phyloP scores from a whole-genome alignment of 2,113 vertebrate genomes.

The Etheostoma cragini region DNA sequence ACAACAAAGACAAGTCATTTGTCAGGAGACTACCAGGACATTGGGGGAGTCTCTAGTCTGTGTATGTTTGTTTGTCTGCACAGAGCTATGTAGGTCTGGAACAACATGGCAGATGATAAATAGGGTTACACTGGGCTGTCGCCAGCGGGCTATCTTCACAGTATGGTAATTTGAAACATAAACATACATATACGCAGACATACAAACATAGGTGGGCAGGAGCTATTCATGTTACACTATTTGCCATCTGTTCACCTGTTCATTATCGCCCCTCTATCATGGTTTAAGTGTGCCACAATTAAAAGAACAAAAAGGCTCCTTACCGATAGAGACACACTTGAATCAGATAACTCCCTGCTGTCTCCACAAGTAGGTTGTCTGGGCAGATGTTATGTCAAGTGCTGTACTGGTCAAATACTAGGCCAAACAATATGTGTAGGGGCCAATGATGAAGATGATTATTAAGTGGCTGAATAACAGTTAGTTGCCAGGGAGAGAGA shows the following conservation, averaged over 20 bases:
- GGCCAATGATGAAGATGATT: constrained; percentile 45
- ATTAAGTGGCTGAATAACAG: constrained; percentile 68
- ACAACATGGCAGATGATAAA: constrained; percentile 38
- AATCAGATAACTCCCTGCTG: constrained; percentile 26
- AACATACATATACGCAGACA: constrained; percentile 6
- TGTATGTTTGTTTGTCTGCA: constrained; percentile 33
- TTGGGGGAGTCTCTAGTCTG: constrained; percentile 15
- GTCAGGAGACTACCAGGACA: constrained; percentile 41
- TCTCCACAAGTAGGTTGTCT: not conserved
- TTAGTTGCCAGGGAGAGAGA: constrained; percentile 28
- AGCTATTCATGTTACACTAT: not conserved
- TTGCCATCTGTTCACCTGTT: constrained; percentile 18
- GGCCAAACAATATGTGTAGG: not conserved
- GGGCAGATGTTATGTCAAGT: constrained; percentile 22
- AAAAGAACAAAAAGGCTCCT: constrained; percentile 25
- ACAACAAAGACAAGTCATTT: constrained; percentile 53
- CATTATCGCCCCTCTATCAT: constrained; percentile 21
- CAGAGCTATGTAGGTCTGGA: constrained; percentile 38
- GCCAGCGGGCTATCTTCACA: constrained; percentile 35
- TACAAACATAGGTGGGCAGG: not conserved
- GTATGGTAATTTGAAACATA: constrained; percentile 27
- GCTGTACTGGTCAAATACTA: constrained; percentile 19
- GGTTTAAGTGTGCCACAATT: constrained; percentile 26
- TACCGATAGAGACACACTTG: constrained; percentile 20
- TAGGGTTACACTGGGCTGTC: constrained; percentile 44